These are phyloP conservation scores for Cheilosia vulpina DNA, from an alignment of 2,888 invertebrate genomes.

Conservation along the genomic window DNA sequence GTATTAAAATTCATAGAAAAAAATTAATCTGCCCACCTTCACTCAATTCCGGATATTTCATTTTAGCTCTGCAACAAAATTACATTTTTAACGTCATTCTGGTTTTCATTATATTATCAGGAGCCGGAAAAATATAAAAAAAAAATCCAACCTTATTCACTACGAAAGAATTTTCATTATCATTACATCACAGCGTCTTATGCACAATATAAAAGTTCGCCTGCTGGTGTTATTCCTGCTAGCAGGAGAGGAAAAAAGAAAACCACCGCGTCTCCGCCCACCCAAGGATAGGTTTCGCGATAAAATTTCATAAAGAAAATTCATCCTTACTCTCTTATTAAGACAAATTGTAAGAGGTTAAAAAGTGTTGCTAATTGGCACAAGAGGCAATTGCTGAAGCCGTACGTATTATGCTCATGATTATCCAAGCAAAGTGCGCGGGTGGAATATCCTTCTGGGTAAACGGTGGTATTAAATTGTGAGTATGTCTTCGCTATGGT, in stretches of 20 bases:
- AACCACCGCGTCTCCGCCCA: neutral
- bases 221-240: slow-evolving; percentile 22
- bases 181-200: slow-evolving; percentile 53
- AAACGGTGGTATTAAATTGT: slow-evolving; percentile 14
- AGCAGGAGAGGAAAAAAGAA: neutral
- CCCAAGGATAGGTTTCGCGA: slow-evolving; percentile 43
- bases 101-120: slow-evolving; percentile 43
- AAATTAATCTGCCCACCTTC: neutral
- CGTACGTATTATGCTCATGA: slow-evolving; percentile 60
- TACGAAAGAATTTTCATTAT: slow-evolving; percentile 70
- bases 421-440: slow-evolving; percentile 19
- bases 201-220: slow-evolving; percentile 45
- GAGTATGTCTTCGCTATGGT: slow-evolving; percentile 42
- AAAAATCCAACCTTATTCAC: slow-evolving; percentile 17
- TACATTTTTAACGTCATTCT: slow-evolving; percentile 63
- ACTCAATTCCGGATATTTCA: slow-evolving; percentile 5
- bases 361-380: slow-evolving; percentile 73
- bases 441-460: neutral
- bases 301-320: slow-evolving; percentile 66
- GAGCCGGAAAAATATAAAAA: neutral
- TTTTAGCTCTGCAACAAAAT: slow-evolving; percentile 37
- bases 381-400: slow-evolving; percentile 68
- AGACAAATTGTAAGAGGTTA: slow-evolving; percentile 68
- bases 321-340: slow-evolving; percentile 55
- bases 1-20: slow-evolving; percentile 11